Conservation (phyloP, 1,140 invertebrate genomes). For the Drosophila miranda region DNA sequence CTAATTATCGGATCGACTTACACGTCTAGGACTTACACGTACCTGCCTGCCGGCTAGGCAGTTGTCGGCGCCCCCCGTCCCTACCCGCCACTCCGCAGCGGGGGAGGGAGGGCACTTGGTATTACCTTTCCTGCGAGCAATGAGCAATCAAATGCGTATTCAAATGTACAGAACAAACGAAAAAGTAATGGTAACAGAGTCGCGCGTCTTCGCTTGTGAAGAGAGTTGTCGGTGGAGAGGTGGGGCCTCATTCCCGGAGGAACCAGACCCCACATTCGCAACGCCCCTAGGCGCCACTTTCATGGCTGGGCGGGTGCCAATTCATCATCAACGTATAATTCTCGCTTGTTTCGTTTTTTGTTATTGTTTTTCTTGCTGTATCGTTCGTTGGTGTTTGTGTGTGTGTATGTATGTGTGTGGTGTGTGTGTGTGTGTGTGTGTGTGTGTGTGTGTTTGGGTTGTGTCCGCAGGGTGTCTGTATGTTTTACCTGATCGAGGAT, state of each 20-base stretch:
- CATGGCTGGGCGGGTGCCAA: constrained; percentile 22
- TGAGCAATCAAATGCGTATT: constrained; percentile 64
- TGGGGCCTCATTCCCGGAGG: constrained; percentile 2
- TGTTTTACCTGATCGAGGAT: constrained; percentile 95
- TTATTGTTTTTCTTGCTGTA: constrained; percentile 26
- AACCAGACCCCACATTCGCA: constrained; percentile 3
- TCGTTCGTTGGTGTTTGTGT: constrained; percentile 50
- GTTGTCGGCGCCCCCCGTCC: constrained; percentile 39
- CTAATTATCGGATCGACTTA: constrained; percentile 73
- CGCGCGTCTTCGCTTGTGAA: constrained; percentile 1
- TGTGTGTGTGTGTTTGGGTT: constrained; percentile 18
- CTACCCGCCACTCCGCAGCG: neutral
- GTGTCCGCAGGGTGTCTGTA: constrained; percentile 51
- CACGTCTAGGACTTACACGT: constrained; percentile 55
- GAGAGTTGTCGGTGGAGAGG: neutral
- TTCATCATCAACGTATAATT: constrained; percentile 70
- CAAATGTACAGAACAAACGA: constrained; percentile 62
- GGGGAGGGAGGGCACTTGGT: constrained; percentile 51
- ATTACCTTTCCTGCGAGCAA: constrained; percentile 24
- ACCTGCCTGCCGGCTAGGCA: constrained; percentile 46
- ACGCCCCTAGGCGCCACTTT: neutral
- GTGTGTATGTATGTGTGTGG: constrained; percentile 23
- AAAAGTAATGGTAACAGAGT: constrained; percentile 32
- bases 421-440: too few species aligned
- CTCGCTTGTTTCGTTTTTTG: constrained; percentile 57